phyloP scores from a whole-genome alignment of 2,113 vertebrate genomes.

The Catharus bicknelli region DNA sequence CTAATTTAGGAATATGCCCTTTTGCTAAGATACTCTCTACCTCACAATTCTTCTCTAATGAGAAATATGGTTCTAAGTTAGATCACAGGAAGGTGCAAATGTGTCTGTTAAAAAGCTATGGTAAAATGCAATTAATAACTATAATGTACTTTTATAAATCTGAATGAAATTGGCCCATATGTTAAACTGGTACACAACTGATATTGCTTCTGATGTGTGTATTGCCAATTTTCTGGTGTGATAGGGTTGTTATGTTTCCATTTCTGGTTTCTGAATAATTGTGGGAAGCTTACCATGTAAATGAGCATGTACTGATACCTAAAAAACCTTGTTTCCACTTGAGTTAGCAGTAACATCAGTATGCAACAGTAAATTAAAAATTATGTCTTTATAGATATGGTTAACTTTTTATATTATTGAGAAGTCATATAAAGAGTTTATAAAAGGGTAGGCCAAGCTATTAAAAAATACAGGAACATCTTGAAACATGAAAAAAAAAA shows the following conservation, averaged over 20 bases:
- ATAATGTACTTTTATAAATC: not conserved
- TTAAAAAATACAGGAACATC: not conserved
- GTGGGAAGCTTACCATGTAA: not conserved
- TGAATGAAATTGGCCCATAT: not conserved
- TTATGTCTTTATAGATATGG: not conserved
- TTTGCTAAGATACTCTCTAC: not conserved
- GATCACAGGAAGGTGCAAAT: not conserved
- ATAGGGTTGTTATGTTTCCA: not conserved
- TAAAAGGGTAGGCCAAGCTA: not conserved
- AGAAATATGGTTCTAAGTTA: not conserved
- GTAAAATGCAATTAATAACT: not conserved
- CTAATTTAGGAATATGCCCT: not conserved
- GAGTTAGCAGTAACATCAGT: not conserved
- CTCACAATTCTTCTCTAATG: not conserved
- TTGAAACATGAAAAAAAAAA: not conserved
- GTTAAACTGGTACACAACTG: not conserved
- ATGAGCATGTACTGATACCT: not conserved
- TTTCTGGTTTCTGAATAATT: not conserved
- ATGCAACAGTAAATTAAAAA: not conserved
- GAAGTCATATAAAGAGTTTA: not conserved
- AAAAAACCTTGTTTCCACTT: not conserved
- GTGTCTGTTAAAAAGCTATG: not conserved
- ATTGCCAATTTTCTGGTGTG: not conserved
- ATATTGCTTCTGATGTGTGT: not conserved
- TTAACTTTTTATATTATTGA: not conserved